Evolutionary conservation across 2,888 invertebrate species (phyloP), one percentile per base, ranked within the genome.

Genomic region (Cheilosia urbana): DNA sequence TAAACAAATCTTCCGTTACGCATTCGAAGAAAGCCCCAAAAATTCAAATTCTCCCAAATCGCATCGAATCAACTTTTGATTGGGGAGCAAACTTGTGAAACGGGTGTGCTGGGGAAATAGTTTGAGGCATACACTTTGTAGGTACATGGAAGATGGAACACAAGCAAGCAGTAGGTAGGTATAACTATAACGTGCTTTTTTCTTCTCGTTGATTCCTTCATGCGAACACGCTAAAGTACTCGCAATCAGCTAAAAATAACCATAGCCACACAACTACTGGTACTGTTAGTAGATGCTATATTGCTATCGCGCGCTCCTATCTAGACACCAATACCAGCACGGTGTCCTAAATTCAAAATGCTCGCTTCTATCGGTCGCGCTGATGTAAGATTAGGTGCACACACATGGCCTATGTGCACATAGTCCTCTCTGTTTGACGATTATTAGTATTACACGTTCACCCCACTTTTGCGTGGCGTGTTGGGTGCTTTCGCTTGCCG

Each of bases 191-290:
- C 75, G 75, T 71, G 65, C 24, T 84, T 76, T 75, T 11, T 37
- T 37, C 34, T 68, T 65, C 15, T 47, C 24, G 51, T 73, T 49
- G 62, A 76, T 81, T 80, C 76, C 72, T 73, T 77, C 63, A 77
- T 72, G 69, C 81, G 66, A 68, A 65, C 77, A 77, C 57, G 60
- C 84, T 80, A 34, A 71, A 80, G 76, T 76, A 85, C 85, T 81
- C 81, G 85, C 85, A 85, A 85, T 85, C 80, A 77, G 66, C 85
- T 85, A 85, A 85, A 85, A 85, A 85, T 85, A 85, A 81, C 81
- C 81, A 81, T 76, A 85, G 81, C 77, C 85, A 81, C 60, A 85
- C 76, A 51, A 68, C 71, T 42, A 71, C 75, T 37, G 37, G 37
- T 37, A 37, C 13, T 47, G 53, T 58, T 68, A 49, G 47, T 63